Evolutionary conservation across 2,888 invertebrate species (phyloP).

Genomic region (Himalopsyche tibetana): DNA sequence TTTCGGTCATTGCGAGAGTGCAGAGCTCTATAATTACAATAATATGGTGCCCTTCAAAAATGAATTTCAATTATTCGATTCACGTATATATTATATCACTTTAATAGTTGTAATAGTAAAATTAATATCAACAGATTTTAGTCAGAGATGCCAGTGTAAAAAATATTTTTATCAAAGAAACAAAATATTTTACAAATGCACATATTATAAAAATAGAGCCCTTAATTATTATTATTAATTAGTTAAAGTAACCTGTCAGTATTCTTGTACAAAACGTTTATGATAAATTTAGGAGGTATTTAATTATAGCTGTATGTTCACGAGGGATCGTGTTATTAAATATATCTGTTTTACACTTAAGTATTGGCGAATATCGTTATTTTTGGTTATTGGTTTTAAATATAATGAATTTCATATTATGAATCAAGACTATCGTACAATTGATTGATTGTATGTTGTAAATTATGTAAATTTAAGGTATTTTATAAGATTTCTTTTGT

Average conservation of each 20-base stretch:
- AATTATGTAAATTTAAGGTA: constrained; percentile 20
- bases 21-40: constrained; percentile 24
- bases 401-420: constrained; percentile 20
- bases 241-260: constrained; percentile 31
- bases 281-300: constrained; percentile 32
- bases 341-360: constrained; percentile 9
- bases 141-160: constrained; percentile 26
- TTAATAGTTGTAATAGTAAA: constrained; percentile 13
- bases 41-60: constrained; percentile 12
- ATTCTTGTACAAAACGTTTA: constrained; percentile 44
- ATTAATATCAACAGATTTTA: constrained; percentile 29
- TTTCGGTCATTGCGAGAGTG: neutral
- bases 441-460: constrained; percentile 38
- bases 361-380: constrained; percentile 21
- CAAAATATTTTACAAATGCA: constrained; percentile 22
- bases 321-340: constrained; percentile 18
- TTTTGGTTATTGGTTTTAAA: constrained; percentile 34
- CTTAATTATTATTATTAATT: constrained; percentile 21
- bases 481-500: constrained; percentile 33
- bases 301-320: constrained; percentile 27
- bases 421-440: constrained; percentile 41
- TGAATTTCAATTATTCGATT: constrained; percentile 27
- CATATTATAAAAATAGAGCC: constrained; percentile 32
- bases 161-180: constrained; percentile 18
- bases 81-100: constrained; percentile 2